Percentiles rank a stretch among this genome's conserved stretches.
phyloP scores from a whole-genome alignment of 2,888 invertebrate genomes.

The Aquatica leii region DNA sequence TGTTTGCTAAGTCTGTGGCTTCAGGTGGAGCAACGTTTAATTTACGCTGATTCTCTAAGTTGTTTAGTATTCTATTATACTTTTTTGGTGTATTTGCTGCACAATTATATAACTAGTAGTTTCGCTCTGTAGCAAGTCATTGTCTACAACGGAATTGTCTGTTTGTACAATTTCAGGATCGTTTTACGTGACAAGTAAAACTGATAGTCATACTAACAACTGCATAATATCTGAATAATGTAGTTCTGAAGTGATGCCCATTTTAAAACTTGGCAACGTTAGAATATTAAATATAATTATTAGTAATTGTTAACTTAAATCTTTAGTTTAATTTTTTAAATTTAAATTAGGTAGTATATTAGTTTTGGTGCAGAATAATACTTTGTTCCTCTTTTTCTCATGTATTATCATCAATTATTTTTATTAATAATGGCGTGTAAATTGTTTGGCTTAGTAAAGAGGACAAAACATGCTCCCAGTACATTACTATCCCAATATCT shows the following conservation, averaged over 20 bases:
- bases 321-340: not conserved
- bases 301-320: not conserved
- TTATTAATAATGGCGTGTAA: no score
- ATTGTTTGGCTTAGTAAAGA: no score
- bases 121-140: not conserved
- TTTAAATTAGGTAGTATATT: no score
- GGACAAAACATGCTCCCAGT: no score
- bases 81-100: not conserved
- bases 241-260: not conserved
- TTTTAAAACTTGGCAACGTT: not conserved
- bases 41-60: not conserved
- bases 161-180: not conserved
- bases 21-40: not conserved
- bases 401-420: no score
- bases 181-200: not conserved
- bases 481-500: no score
- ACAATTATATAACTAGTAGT: not conserved
- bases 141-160: not conserved
- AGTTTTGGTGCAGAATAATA: no score
- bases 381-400: no score
- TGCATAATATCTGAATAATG: constrained; percentile 6
- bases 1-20: not conserved
- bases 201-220: not conserved
- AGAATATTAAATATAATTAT: not conserved
- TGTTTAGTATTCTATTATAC: no score